Percentiles rank a stretch among this genome's conserved stretches.
Conservation (phyloP, 2,888 invertebrate genomes). For the Trissonchulus latispiculum region DNA sequence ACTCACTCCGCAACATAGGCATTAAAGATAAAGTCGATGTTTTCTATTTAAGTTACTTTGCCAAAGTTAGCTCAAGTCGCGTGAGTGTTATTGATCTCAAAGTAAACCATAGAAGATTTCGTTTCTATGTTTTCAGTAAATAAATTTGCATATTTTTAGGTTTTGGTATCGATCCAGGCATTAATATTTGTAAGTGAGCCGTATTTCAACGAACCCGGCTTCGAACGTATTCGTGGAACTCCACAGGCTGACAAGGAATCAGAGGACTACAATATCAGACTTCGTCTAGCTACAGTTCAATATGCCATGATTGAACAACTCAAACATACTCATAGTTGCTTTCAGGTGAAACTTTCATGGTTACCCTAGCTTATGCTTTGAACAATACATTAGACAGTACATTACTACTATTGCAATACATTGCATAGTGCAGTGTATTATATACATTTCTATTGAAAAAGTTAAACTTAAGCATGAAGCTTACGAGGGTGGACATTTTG, state of each 20-base stretch:
- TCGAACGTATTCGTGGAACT: constrained; percentile 46
- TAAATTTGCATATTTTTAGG: background rate
- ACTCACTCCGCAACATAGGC: too few relatives aligned
- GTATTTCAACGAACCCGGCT: constrained; percentile 58
- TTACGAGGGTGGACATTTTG: too few relatives aligned
- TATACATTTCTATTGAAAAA: too few relatives aligned
- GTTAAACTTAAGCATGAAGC: too few relatives aligned
- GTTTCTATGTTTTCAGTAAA: too few relatives aligned
- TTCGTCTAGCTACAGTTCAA: constrained; percentile 41
- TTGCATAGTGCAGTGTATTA: too few relatives aligned
- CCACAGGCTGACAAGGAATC: constrained; percentile 38
- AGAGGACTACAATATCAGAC: constrained; percentile 37
- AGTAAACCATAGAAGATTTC: too few relatives aligned
- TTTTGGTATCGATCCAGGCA: constrained; percentile 48
- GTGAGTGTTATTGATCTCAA: background rate
- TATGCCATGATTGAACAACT: constrained; percentile 41
- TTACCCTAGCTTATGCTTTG: too few relatives aligned
- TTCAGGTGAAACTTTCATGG: too few relatives aligned
- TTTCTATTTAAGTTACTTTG: background rate
- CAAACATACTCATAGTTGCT: constrained; percentile 33
- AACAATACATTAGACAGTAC: too few relatives aligned
- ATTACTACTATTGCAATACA: too few relatives aligned
- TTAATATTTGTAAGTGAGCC: constrained; percentile 55
- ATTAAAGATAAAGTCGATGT: constrained; percentile 16
- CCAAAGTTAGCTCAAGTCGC: background rate